Conservation (phyloP, 2,888 invertebrate genomes). For the Nephrotoma flavescens region DNA sequence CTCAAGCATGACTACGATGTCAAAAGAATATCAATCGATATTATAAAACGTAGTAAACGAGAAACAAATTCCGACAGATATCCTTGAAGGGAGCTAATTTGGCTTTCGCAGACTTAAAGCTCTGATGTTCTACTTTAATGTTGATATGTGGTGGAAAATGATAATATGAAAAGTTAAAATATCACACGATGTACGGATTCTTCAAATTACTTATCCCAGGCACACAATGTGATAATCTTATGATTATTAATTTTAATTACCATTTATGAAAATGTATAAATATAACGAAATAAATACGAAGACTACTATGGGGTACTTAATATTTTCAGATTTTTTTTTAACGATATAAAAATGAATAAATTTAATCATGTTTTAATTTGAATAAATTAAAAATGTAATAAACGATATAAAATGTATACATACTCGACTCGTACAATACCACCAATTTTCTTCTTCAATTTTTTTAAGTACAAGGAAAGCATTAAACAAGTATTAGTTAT, state of each 20-base stretch:
- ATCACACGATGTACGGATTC: too few species aligned
- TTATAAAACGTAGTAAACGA: too few species aligned
- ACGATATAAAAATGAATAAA: neutral
- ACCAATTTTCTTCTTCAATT: neutral
- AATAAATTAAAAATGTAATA: neutral
- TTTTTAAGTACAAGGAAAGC: neutral
- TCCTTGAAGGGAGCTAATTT: too few species aligned
- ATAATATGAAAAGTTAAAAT: too few species aligned
- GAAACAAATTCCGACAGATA: too few species aligned
- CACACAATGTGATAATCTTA: neutral
- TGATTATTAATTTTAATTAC: neutral
- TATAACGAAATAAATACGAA: neutral
- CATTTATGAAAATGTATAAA: neutral
- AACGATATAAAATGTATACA: neutral
- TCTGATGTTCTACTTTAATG: too few species aligned
- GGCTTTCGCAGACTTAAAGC: too few species aligned
- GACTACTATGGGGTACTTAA: neutral
- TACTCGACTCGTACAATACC: neutral
- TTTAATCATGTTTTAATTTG: neutral
- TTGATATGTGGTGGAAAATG: too few species aligned
- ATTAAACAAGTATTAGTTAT: neutral
- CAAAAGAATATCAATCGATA: too few species aligned
- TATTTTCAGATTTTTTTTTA: neutral
- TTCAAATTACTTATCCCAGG: neutral
- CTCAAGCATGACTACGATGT: too few species aligned